Evolutionary conservation across 1,140 invertebrate genomes (phyloP).

Genomic region (Formica exsecta): DNA sequence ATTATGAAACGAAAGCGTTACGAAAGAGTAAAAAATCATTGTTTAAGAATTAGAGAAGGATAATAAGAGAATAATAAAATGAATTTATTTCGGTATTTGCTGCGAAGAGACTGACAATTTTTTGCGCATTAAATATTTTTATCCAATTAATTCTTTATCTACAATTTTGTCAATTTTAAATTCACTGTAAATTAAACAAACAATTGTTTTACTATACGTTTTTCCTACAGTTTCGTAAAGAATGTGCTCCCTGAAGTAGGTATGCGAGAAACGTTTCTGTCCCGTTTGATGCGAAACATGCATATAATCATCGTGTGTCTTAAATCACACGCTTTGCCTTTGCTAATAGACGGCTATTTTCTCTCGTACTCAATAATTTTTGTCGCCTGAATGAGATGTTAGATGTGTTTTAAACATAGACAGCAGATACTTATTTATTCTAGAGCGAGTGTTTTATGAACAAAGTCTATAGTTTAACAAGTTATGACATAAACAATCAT

Average conservation of each 20-base stretch:
- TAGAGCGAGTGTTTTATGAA: slow-evolving; percentile 10
- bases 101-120: background rate
- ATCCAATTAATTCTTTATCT: background rate
- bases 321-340: slow-evolving; percentile 26
- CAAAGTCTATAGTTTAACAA: background rate
- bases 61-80: background rate
- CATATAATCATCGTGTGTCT: slow-evolving; percentile 34
- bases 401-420: slow-evolving; percentile 19
- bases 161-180: background rate
- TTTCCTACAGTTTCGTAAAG: background rate
- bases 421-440: slow-evolving; percentile 25
- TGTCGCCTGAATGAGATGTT: slow-evolving; percentile 31
- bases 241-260: background rate
- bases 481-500: background rate
- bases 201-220: background rate
- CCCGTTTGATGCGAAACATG: background rate
- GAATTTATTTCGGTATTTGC: background rate
- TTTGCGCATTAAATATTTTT: background rate
- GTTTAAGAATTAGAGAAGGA: background rate
- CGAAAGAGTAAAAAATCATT: background rate
- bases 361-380: slow-evolving; percentile 30
- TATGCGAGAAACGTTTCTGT: slow-evolving; percentile 7
- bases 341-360: slow-evolving; percentile 31
- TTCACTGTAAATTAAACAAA: background rate
- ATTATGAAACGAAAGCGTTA: background rate